Base-by-base conservation (phyloP, 2,797 vertebrate species). In the Cyclopterus lumpus region DNA sequence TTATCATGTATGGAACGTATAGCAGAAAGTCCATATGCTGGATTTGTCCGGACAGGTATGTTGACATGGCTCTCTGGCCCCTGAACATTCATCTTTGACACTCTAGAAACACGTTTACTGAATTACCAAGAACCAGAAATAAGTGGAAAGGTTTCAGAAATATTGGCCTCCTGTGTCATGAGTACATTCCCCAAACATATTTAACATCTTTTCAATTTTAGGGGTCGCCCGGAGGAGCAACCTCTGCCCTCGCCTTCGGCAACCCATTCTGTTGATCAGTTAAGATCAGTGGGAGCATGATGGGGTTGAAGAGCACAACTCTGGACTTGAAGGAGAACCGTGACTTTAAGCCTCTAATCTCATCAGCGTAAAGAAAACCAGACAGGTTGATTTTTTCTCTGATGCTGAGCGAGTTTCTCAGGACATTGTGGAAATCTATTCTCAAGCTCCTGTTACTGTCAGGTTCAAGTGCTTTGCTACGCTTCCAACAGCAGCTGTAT, bases 261-360 rank as follows among this genome's bases (percentile, higher is more conserved):
- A 53, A 54, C 71, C 48, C 28, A 24, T 20, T 46, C 53, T 77
- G n/a, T 8, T 38, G 53, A 73, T 81, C 24, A 24, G 24, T 53
- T 15, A 46, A 67, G 74, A 79, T 78, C 80, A 81, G 78, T 7
- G 12, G 48, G 61, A 32, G 61, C 4, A 28, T 3, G 11, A 10
- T 8, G 28, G 49, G 71, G 57, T 24, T 60, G 64, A 70, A 34
- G 60, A 64, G 67, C 51, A 30, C 15, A 51, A 64, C 42, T 73
- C 38, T 3, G 24, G 64, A 67, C 40, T 65, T 69, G 64, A 68
- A 38, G 60, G 28, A 71, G 40, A 65, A 18, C 20, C 53, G 54
- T 44, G 46, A 46, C 64, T 73, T 54, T 77, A 73, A 82, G 75
- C 75, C 71, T 76, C 75, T 83, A 84, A 91, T 83, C 78, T 83